Evolutionary conservation across 1,140 invertebrate genomes (phyloP), one percentile per base, ranked within the genome.

Genomic region (Leguminivora glycinivorella): DNA sequence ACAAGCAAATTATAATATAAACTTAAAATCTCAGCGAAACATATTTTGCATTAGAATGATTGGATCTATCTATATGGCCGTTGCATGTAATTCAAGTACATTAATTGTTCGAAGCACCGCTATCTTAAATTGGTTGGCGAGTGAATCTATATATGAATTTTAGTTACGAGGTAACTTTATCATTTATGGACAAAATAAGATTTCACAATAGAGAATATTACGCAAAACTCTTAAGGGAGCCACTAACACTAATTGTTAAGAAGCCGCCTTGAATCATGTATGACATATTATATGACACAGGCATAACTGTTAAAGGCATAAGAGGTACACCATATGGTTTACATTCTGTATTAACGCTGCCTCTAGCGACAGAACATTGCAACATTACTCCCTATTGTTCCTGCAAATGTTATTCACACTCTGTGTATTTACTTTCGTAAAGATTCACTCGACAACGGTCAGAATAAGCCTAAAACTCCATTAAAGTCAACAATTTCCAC

Each of bases 1-100:
- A 78, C 75, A 83, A 85, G 79, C 79, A 76, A 72, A 68, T 73
- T 58, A 40, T 70, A 63, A 52, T 4, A 29, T n/a, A 17, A 63
- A 29, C 19, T 19, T 25, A 67, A 40, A 67, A 17, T n/a, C n/a
- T 63, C 5, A n/a, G 58, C 7, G 17, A 63, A 17, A 63, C 25
- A 29, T 31, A 63, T 9, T 34, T 31, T 63, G 58, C 24, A 31
- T 31, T 26, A 43, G 31, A 63, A 29, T 63, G 58, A 29, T 31
- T 63, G 58, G 58, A 63, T 63, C n/a, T 63, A 63, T 29, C 14
- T 29, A 29, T 63, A 63, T 29, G 58, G 58, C 58, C 58, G 26
- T 63, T 29, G 26, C n/a, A 63, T 63, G 26, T 14, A 9, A 29
- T 63, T 17, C 58, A 63, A 63, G 29, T 58, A 58, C 24, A 58